Percentiles rank a stretch among this genome's conserved stretches.
Conservation (phyloP, 64 coral and sea anemone genomes). For the Acropora tenuis region DNA sequence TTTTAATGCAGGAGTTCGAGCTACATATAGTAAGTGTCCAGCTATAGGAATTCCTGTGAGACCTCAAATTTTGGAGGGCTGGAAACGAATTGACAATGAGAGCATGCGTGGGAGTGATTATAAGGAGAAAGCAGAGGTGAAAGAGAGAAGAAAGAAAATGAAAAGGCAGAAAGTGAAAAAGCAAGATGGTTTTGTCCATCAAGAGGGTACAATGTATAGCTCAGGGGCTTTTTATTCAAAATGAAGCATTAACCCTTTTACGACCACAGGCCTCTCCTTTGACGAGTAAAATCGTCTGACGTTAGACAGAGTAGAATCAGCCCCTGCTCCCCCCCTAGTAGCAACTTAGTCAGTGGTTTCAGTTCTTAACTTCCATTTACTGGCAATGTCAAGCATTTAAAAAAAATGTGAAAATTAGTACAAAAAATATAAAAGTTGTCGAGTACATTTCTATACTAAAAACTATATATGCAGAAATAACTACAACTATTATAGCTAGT, state of each 20-base stretch:
- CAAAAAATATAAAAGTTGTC: too few relatives aligned
- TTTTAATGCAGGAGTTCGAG: slow-evolving; percentile 35
- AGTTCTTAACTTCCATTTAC: too few relatives aligned
- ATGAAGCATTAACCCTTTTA: neutral
- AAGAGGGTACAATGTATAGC: slow-evolving; percentile 56
- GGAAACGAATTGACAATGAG: slow-evolving; percentile 10
- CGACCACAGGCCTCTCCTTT: neutral
- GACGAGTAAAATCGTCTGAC: neutral
- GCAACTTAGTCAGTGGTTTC: too few relatives aligned
- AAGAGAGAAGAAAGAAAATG: neutral
- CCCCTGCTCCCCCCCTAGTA: too few relatives aligned
- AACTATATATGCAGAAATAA: neutral
- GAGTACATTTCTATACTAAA: too few relatives aligned
- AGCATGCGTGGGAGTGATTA: neutral
- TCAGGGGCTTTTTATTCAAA: slow-evolving; percentile 41
- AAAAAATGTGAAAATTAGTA: too few relatives aligned
- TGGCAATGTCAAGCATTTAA: too few relatives aligned
- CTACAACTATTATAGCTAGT: neutral
- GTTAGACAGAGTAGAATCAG: neutral
- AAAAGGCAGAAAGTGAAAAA: slow-evolving; percentile 47
- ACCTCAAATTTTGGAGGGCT: neutral
- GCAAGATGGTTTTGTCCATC: slow-evolving; percentile 53
- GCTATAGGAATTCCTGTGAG: neutral
- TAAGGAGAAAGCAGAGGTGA: neutral
- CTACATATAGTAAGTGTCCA: neutral